A percentile compares a stretch with the other conserved stretches of the same genome.
Conservation (phyloP, 2,888 invertebrate species). For the Apamea sordens region DNA sequence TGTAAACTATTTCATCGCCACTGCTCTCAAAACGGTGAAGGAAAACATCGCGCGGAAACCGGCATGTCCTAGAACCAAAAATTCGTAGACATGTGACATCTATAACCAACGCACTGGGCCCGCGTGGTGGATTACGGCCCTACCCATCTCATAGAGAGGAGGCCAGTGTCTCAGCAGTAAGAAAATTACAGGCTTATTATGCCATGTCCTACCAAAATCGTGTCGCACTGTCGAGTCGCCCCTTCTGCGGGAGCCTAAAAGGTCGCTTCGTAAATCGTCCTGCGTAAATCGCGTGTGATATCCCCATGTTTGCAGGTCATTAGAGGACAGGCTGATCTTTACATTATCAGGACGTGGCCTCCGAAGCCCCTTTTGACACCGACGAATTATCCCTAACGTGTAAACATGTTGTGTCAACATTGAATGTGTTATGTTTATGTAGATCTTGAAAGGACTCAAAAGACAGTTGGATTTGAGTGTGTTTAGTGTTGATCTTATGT, state of each 20-base stretch:
- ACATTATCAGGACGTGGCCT: slow-evolving; percentile 71
- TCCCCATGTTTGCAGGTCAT: slow-evolving; percentile 82
- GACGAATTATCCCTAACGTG: slow-evolving; percentile 70
- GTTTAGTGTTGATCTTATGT: slow-evolving; percentile 35
- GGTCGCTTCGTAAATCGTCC: slow-evolving; percentile 67
- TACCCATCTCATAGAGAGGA: no score
- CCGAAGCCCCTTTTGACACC: slow-evolving; percentile 67
- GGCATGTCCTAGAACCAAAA: not conserved
- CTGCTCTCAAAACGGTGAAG: not conserved
- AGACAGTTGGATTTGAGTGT: slow-evolving; percentile 23
- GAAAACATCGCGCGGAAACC: not conserved
- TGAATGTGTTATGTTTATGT: slow-evolving; percentile 55
- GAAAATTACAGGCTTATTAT: not conserved
- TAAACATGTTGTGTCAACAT: slow-evolving; percentile 66
- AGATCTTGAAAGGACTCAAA: slow-evolving; percentile 44
- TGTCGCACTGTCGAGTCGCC: not conserved
- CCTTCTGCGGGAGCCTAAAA: not conserved
- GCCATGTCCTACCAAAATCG: not conserved
- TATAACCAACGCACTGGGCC: not conserved
- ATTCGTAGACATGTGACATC: not conserved
- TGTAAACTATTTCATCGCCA: not conserved
- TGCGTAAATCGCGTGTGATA: slow-evolving; percentile 75
- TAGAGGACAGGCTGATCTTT: slow-evolving; percentile 73
- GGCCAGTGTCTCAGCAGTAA: not conserved
- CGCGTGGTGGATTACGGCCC: not conserved